Evolutionary conservation across 2,888 invertebrate genomes (phyloP).

Genomic region (Leptopterna dolabrata): DNA sequence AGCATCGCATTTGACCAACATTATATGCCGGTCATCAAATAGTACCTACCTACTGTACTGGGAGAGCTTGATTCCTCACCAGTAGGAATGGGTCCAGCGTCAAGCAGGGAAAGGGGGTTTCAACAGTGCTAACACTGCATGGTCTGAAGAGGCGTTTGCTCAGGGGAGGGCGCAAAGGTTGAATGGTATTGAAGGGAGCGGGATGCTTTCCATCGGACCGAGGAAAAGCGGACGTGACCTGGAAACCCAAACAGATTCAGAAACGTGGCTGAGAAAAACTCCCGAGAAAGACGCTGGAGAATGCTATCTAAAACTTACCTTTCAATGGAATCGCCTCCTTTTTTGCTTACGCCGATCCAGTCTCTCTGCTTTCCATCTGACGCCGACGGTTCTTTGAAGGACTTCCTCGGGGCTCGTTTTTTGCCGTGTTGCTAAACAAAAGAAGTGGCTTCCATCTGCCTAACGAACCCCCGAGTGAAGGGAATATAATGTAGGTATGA

Average conservation of each 20-base stretch:
- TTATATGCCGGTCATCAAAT: too few species aligned
- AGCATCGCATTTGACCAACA: too few species aligned
- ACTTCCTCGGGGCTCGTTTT: background rate
- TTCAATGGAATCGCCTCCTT: slow-evolving; percentile 27
- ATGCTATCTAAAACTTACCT: slow-evolving; percentile 33
- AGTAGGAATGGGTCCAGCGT: background rate
- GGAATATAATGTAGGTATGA: background rate
- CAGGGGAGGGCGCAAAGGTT: background rate
- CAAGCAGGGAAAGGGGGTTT: background rate
- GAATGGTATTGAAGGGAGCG: slow-evolving; percentile 5
- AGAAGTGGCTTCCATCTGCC: background rate
- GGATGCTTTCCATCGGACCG: background rate
- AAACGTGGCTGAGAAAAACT: background rate
- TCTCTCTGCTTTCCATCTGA: background rate
- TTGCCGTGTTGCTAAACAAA: background rate
- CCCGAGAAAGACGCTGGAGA: background rate
- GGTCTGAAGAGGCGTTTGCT: background rate
- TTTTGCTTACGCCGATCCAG: background rate
- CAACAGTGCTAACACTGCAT: background rate
- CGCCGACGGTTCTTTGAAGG: background rate
- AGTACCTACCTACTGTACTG: too few species aligned
- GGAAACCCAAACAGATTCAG: slow-evolving; percentile 35
- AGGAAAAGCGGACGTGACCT: slow-evolving; percentile 16
- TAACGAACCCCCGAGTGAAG: background rate
- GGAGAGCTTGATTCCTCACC: background rate